Percentiles rank a stretch among this genome's conserved stretches.
Evolutionary conservation across 2,888 invertebrate species (phyloP).

Genomic region (Thecocarcelia acutangulata): DNA sequence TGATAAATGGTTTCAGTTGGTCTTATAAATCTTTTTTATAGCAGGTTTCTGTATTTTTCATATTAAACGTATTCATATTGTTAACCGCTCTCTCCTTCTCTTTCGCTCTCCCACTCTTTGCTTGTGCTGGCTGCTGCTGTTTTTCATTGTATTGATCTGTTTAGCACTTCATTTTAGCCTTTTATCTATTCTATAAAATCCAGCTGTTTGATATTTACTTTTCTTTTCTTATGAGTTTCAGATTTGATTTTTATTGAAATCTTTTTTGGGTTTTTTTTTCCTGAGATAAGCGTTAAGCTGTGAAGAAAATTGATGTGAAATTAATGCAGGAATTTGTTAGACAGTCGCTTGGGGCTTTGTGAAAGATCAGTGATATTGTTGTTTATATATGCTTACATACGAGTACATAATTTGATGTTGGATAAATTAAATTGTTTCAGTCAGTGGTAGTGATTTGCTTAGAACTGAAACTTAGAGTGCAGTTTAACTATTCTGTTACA

Average conservation of each 20-base stretch:
- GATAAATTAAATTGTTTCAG: too few species aligned
- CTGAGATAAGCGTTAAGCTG: constrained; percentile 76
- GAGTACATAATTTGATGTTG: too few species aligned
- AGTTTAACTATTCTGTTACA: too few species aligned
- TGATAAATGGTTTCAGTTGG: constrained; percentile 79
- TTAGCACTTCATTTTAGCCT: constrained; percentile 38
- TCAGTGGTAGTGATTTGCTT: too few species aligned
- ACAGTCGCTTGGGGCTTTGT: too few species aligned
- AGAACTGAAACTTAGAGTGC: too few species aligned
- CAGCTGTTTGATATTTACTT: constrained; percentile 55
- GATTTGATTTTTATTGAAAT: constrained; percentile 49
- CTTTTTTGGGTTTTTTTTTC: constrained; percentile 52
- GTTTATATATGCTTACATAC: too few species aligned
- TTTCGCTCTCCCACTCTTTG: too few species aligned
- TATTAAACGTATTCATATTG: not conserved
- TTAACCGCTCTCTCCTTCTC: too few species aligned
- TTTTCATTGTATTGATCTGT: constrained; percentile 14
- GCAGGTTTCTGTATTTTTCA: constrained; percentile 71
- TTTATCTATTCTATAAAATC: not conserved
- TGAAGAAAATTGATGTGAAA: constrained; percentile 81
- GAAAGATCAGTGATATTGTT: too few species aligned
- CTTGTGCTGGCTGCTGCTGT: constrained; percentile 47
- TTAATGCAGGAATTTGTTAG: constrained; percentile 79
- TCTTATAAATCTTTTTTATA: constrained; percentile 78
- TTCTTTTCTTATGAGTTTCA: constrained; percentile 31